Percentiles rank a stretch among this genome's conserved stretches.
phyloP scores from a whole-genome alignment of 1,140 invertebrate species.

The Pissodes strobi region DNA sequence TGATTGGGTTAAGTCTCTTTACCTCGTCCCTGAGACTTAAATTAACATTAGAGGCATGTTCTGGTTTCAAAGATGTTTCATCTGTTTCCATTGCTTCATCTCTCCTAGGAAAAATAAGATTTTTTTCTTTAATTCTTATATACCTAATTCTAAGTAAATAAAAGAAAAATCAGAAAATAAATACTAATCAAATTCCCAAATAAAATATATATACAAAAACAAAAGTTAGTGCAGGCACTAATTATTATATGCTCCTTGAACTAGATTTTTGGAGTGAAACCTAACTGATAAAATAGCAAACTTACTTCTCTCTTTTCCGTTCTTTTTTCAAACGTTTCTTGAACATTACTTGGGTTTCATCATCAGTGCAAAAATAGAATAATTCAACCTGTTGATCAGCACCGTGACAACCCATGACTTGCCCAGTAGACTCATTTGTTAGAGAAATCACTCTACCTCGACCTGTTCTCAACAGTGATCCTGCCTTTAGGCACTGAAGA shows the following conservation, averaged over 20 bases:
- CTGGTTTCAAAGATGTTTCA: background rate
- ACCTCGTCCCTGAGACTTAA: conserved; percentile 75
- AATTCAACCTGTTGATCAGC: conserved; percentile 81
- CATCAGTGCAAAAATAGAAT: conserved; percentile 77
- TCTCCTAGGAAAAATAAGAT: conserved; percentile 39
- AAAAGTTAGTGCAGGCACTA: no score
- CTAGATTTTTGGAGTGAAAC: no score
- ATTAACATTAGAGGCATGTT: conserved; percentile 3
- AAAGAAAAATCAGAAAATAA: no score
- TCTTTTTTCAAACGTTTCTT: conserved; percentile 80
- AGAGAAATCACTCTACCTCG: conserved; percentile 74
- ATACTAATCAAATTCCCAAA: no score
- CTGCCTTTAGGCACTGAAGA: conserved; percentile 74
- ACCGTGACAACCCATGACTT: conserved; percentile 81
- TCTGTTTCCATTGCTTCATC: conserved; percentile 51
- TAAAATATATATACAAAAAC: no score
- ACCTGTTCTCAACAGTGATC: conserved; percentile 75
- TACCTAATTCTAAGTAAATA: no score
- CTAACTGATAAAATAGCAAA: conserved; percentile 29
- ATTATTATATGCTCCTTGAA: no score
- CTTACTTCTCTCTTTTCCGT: conserved; percentile 65
- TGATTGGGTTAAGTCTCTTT: conserved; percentile 68
- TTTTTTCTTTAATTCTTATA: no score
- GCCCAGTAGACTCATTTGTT: conserved; percentile 66
- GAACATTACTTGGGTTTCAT: conserved; percentile 71